Evolutionary conservation across 2,113 vertebrate genomes (phyloP).

Genomic region (Columbina picui): DNA sequence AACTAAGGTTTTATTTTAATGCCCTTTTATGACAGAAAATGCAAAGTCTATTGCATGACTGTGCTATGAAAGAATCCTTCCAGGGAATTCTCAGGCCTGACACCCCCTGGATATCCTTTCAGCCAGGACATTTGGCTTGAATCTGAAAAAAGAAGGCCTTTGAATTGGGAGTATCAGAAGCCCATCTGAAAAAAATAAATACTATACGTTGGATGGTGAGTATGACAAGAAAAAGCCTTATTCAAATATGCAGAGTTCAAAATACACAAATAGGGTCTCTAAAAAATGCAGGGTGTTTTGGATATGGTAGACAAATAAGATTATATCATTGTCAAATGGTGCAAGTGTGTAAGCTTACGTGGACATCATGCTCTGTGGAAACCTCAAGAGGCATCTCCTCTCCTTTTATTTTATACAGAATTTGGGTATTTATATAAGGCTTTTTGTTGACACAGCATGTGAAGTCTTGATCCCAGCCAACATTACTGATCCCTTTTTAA

Average conservation of each 20-base stretch:
- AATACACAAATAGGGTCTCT: background rate
- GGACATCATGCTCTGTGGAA: background rate
- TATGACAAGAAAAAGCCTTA: background rate
- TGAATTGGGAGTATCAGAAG: background rate
- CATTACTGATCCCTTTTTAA: background rate
- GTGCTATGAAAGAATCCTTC: background rate
- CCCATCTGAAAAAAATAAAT: background rate
- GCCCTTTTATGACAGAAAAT: background rate
- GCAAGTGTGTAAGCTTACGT: background rate
- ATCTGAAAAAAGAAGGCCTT: background rate
- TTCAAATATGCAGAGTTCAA: background rate
- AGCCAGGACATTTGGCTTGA: background rate
- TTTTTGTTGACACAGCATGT: background rate
- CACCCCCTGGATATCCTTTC: background rate
- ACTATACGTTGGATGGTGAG: background rate
- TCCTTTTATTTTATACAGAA: background rate
- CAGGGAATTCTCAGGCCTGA: background rate
- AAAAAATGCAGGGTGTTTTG: background rate
- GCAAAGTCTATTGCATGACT: background rate
- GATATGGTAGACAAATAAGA: background rate
- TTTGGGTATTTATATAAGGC: background rate
- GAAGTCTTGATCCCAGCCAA: fast-evolving
- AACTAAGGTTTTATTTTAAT: background rate
- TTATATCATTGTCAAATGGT: background rate
- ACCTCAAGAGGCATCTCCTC: background rate